Evolutionary conservation across 2,888 invertebrate genomes (phyloP).

Genomic region (Lasioglossum calceatum): DNA sequence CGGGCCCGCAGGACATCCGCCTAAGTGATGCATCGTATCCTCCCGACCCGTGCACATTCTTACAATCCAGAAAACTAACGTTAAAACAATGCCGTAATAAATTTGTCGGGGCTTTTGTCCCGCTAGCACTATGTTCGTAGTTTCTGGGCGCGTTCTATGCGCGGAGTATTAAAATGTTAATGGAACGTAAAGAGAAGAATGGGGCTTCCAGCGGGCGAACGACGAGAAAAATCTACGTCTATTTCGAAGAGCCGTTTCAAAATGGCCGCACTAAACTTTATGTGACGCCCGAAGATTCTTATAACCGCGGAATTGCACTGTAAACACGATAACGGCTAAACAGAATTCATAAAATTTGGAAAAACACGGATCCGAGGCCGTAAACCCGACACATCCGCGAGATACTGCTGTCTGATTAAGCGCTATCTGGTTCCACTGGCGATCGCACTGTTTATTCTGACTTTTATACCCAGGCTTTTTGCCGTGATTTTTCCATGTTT

Average conservation of each 20-base stretch:
- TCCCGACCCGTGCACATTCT: conserved; percentile 47
- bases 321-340: background rate
- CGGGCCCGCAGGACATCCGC: conserved; percentile 70
- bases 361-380: background rate
- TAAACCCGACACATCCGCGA: background rate
- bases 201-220: background rate
- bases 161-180: conserved; percentile 52
- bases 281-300: background rate
- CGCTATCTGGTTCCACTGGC: background rate
- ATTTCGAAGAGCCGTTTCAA: background rate
- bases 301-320: background rate
- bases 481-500: background rate
- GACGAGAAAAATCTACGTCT: background rate
- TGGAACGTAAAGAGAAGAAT: conserved; percentile 26
- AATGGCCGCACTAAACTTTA: background rate
- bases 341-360: background rate
- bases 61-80: conserved; percentile 45
- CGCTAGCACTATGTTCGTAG: conserved; percentile 19
- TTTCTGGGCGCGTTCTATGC: background rate
- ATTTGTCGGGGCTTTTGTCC: conserved; percentile 48
- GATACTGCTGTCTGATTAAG: background rate
- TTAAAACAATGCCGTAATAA: conserved; percentile 59
- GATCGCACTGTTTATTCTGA: background rate
- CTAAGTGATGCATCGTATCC: conserved; percentile 72
- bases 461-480: background rate